Evolutionary conservation across 1,140 invertebrate species (phyloP).

Genomic region (Stegodyphus dumicola): DNA sequence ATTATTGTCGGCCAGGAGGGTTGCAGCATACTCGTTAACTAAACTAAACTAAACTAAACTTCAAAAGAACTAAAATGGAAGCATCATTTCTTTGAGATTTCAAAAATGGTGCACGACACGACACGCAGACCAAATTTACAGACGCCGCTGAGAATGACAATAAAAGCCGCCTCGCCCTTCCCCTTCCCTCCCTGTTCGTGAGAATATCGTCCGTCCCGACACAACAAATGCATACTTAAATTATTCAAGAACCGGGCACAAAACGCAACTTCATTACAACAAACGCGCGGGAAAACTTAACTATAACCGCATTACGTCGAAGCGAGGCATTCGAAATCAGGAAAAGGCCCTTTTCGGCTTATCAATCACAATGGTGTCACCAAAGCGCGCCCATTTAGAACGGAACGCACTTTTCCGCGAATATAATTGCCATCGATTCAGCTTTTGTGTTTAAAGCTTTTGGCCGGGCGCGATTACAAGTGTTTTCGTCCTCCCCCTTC

Average conservation of each 20-base stretch:
- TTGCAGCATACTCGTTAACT: too few relatives aligned
- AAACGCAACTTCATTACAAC: background rate
- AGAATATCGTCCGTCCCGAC: too few relatives aligned
- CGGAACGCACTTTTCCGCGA: slow-evolving; percentile 22
- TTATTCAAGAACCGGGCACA: background rate
- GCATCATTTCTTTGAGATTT: too few relatives aligned
- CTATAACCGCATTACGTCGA: background rate
- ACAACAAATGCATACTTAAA: background rate
- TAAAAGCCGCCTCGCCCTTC: too few relatives aligned
- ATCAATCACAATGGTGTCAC: slow-evolving; percentile 40
- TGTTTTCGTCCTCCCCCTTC: slow-evolving; percentile 30
- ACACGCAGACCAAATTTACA: too few relatives aligned
- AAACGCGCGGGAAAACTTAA: background rate
- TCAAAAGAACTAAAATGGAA: too few relatives aligned
- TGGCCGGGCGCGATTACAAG: slow-evolving; percentile 48
- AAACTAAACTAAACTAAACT: too few relatives aligned
- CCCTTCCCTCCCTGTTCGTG: too few relatives aligned
- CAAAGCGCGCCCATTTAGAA: slow-evolving; percentile 14
- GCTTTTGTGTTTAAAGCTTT: slow-evolving; percentile 16
- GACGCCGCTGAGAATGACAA: too few relatives aligned
- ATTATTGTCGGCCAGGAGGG: too few relatives aligned
- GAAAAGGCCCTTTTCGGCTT: slow-evolving; percentile 14
- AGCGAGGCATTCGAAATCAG: background rate
- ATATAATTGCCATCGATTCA: slow-evolving; percentile 49
- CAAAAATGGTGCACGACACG: too few relatives aligned